Conservation (phyloP, 2,113 vertebrate genomes). For the Melanostigma gelatinosum region DNA sequence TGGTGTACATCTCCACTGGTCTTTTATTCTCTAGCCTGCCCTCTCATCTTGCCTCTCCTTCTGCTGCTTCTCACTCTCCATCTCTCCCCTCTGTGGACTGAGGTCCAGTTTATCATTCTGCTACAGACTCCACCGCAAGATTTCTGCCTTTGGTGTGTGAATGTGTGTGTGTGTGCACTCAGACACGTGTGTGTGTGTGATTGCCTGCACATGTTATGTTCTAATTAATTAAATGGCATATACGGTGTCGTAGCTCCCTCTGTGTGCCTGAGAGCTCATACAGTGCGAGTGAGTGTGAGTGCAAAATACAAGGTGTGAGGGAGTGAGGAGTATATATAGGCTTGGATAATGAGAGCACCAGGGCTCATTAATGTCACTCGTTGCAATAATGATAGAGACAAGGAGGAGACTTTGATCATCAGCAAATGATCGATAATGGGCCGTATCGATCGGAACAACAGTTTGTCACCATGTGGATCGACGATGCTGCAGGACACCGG, state of each 20-base stretch:
- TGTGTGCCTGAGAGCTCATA: neutral
- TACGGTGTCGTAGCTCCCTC: slow-evolving; percentile 3
- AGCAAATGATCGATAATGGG: slow-evolving; percentile 70
- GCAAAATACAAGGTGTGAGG: slow-evolving; percentile 17
- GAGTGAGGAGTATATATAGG: slow-evolving; percentile 38
- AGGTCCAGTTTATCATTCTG: slow-evolving; percentile 56
- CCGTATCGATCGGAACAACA: slow-evolving; percentile 66
- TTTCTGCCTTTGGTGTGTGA: slow-evolving; percentile 19
- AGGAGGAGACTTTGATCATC: slow-evolving; percentile 73
- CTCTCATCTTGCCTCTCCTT: slow-evolving; percentile 49
- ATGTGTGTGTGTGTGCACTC: neutral
- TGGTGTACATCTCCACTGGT: slow-evolving; percentile 44
- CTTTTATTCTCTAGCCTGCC: slow-evolving; percentile 55
- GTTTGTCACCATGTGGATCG: slow-evolving; percentile 66
- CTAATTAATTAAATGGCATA: slow-evolving; percentile 51
- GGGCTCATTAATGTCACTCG: slow-evolving; percentile 69
- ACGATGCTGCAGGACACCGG: slow-evolving; percentile 45
- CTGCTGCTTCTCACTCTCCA: slow-evolving; percentile 47
- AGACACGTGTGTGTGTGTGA: neutral
- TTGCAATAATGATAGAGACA: slow-evolving; percentile 64
- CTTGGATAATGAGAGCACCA: slow-evolving; percentile 38
- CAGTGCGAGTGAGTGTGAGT: slow-evolving; percentile 7
- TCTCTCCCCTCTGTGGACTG: slow-evolving; percentile 46
- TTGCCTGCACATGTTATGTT: slow-evolving; percentile 19
- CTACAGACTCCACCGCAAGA: slow-evolving; percentile 35